Base-by-base conservation (phyloP, 1,140 invertebrate genomes). In the Cydia strobilella region DNA sequence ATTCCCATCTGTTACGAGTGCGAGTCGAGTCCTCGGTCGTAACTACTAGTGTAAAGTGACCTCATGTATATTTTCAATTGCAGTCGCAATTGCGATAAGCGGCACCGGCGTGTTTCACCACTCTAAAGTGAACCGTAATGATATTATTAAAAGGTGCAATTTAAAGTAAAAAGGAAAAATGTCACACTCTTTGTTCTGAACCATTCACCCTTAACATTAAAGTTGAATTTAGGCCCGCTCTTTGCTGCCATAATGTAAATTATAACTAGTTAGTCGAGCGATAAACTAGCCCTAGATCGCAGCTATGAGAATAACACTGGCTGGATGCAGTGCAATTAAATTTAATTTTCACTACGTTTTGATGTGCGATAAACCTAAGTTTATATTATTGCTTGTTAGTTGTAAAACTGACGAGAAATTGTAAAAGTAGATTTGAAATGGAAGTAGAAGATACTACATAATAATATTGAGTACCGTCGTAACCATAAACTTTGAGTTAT, bases 271-370 rank as follows among this genome's bases (percentile, higher is more conserved):
- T 25, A 3, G 25, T 4, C 27, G 27, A 27, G 3, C 27, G 27
- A 27, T 27, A 10, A 42, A 35, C 12, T 42, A 42, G 39, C 12
- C 3, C 13, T 2, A 45, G 12, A 15, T 45, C 13, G 42, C 12
- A 45, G 42, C 42, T 0, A 45, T 15, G 13, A 15, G 12, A 13
- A 45, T 45, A 45, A 45, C 12, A 15, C 35, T 6, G n/a, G n/a
- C n/a, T 51, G 6, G n/a, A 12, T 66, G 63, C 12, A 31, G n/a
- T 23, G 63, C 63, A 27, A 31, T 66, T 31, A 66, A 25, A 31
- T 31, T 66, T 6, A 35, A 66, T 66, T 31, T 63, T 66, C 63
- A 66, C 27, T 31, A 3, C 25, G 27, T 66, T 66, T 66, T 27
- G 3, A 27, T 63, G 20, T 25, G 12, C 27, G 13, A 31, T 66